A percentile compares a stretch with the other conserved stretches of the same genome.
These are phyloP conservation scores for Monarcha castaneiventris DNA, from an alignment of 2,113 vertebrate genomes.

Conservation along the genomic window DNA sequence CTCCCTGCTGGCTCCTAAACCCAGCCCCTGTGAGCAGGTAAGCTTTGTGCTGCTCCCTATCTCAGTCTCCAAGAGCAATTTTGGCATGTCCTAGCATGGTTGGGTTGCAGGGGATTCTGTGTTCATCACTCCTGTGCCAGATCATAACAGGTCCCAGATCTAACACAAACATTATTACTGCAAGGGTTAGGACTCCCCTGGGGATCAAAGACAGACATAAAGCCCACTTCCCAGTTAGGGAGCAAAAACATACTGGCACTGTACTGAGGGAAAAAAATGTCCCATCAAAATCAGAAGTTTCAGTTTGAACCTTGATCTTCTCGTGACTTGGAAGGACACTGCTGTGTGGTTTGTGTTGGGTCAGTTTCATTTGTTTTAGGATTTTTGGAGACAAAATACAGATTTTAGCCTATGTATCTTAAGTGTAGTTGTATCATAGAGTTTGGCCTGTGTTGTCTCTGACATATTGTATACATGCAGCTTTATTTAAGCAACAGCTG, in stretches of 20 bases:
- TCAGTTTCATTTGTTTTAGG: neutral
- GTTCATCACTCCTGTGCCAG: neutral
- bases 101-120: neutral
- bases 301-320: neutral
- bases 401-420: neutral
- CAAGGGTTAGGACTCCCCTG: neutral
- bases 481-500: slow-evolving; percentile 58
- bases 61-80: neutral
- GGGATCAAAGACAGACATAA: neutral
- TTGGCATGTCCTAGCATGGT: neutral
- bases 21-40: neutral
- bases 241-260: neutral
- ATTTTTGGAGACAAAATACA: neutral
- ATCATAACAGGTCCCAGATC: neutral
- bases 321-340: neutral
- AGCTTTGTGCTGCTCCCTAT: neutral
- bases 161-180: neutral
- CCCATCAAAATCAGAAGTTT: neutral
- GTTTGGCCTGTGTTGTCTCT: slow-evolving; percentile 1
- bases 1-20: neutral
- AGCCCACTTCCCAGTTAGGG: neutral
- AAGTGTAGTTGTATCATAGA: neutral
- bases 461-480: slow-evolving; percentile 25
- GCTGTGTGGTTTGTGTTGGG: neutral
- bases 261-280: neutral